Percentiles rank a stretch among this genome's conserved stretches.
Evolutionary conservation across 2,797 vertebrate species (phyloP).

Genomic region (Chaetophractus vellerosus): DNA sequence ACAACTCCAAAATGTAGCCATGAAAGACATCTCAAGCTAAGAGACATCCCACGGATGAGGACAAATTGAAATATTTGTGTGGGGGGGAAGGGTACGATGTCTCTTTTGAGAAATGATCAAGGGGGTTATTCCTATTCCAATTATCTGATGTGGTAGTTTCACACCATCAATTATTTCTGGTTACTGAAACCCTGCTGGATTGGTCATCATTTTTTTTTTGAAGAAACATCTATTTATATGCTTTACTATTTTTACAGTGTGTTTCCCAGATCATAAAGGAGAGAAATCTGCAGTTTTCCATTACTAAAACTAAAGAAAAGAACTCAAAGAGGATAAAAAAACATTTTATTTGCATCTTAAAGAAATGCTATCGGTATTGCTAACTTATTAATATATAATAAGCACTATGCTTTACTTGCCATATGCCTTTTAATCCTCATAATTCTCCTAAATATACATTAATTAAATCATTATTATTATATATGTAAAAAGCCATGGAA

Average conservation of each 20-base stretch:
- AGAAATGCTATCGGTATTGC: not conserved
- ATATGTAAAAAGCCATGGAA: not conserved
- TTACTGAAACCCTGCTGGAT: not conserved
- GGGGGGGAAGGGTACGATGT: not conserved
- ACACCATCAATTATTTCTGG: not conserved
- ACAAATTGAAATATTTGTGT: not conserved
- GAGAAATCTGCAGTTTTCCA: not conserved
- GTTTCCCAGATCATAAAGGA: slow-evolving; percentile 34
- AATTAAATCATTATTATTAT: not conserved
- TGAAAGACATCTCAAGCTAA: slow-evolving; percentile 27
- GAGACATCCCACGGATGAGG: not conserved
- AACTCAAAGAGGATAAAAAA: not conserved
- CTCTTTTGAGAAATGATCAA: not conserved
- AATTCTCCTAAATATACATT: not conserved
- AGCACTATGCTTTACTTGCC: not conserved
- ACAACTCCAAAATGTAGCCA: slow-evolving; percentile 33
- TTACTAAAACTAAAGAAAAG: not conserved
- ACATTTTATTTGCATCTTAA: not conserved
- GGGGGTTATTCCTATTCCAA: not conserved
- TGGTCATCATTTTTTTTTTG: not conserved
- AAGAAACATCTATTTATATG: not conserved
- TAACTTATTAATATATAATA: not conserved
- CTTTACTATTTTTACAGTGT: not conserved
- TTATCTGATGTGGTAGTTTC: not conserved
- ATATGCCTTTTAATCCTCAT: not conserved